phyloP scores from a whole-genome alignment of 2,797 vertebrate species.

The Octomys mimax region DNA sequence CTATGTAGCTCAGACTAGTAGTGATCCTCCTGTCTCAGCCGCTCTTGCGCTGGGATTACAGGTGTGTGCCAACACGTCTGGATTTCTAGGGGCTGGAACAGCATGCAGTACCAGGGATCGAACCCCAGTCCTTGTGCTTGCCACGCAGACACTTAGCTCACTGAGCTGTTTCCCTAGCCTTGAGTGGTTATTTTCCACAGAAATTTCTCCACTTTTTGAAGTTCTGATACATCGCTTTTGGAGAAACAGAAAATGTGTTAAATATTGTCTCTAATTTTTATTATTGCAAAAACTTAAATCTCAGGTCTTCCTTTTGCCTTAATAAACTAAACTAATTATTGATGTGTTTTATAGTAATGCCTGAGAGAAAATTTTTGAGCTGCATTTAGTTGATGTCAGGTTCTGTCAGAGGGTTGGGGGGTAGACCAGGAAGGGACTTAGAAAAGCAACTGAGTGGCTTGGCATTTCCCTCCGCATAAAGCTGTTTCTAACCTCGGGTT shows the following conservation, averaged over 20 bases:
- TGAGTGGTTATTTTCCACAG: not conserved
- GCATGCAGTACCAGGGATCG: too few species aligned
- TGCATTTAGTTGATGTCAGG: not conserved
- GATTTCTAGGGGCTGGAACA: too few species aligned
- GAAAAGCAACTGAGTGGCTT: not conserved
- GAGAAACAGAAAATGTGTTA: conserved; percentile 50
- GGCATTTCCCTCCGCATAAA: not conserved
- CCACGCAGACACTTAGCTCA: too few species aligned
- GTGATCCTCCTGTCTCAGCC: too few species aligned
- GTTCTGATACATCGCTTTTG: conserved; percentile 27
- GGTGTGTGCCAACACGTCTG: too few species aligned
- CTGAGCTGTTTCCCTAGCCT: too few species aligned
- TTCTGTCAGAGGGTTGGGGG: not conserved
- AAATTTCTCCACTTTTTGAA: conserved; percentile 16
- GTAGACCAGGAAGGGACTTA: not conserved
- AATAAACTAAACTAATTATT: conserved; percentile 45
- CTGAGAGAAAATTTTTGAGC: not conserved
- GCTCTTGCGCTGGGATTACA: too few species aligned
- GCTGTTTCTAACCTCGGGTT: not conserved
- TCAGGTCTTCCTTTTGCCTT: not conserved
- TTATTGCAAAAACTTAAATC: conserved; percentile 13
- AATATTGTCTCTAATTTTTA: conserved; percentile 25
- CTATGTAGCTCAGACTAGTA: too few species aligned
- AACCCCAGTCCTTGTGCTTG: too few species aligned
- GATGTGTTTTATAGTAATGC: conserved; percentile 20